phyloP scores from a whole-genome alignment of 2,797 vertebrate species.

The Halcyon chelicuti region DNA sequence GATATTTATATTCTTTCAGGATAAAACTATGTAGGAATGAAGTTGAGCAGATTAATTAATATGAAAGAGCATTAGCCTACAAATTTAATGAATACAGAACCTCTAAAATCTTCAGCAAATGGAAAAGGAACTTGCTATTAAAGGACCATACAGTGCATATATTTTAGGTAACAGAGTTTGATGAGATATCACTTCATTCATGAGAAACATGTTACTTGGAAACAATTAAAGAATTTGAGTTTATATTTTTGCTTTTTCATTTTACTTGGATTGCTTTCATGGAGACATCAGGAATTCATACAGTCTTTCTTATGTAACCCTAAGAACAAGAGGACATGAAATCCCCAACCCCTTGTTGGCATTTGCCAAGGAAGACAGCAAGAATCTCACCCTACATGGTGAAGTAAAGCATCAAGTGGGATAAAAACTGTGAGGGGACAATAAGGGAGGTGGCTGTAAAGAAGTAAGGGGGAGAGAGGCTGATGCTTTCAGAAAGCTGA shows the following conservation, averaged over 20 bases:
- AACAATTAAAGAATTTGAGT: background rate
- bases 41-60: constrained; percentile 8
- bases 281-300: background rate
- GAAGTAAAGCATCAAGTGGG: background rate
- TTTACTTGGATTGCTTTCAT: background rate
- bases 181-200: background rate
- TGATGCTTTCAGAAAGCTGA: background rate
- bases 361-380: background rate
- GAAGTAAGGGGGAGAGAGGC: background rate
- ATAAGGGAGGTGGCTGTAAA: background rate
- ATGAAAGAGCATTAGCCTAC: background rate
- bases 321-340: background rate
- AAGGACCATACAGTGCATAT: background rate
- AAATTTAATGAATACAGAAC: background rate
- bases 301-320: background rate
- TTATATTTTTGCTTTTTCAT: background rate
- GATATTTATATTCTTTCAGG: constrained; percentile 32
- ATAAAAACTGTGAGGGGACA: background rate
- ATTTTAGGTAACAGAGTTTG: background rate
- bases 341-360: fast-evolving
- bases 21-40: background rate
- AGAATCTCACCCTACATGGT: background rate
- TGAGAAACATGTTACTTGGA: background rate
- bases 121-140: background rate
- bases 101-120: background rate